These are phyloP conservation scores for Megaustenia siamemsis DNA, from an alignment of 2,888 invertebrate genomes.

Conservation along the genomic window DNA sequence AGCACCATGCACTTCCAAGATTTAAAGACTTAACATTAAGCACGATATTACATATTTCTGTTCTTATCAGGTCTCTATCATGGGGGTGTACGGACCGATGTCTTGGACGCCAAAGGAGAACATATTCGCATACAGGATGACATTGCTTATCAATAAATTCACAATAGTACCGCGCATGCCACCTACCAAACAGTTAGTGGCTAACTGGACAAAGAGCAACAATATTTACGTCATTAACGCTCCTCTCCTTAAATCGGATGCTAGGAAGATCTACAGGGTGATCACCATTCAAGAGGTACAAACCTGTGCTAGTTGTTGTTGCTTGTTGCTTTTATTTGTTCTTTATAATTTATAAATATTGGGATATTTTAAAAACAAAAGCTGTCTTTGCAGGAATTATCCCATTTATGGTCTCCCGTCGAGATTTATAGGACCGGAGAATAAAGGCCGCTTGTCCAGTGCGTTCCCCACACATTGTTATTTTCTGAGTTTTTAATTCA, in stretches of 20 bases:
- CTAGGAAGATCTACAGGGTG: conserved; percentile 87
- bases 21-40: too few relatives aligned
- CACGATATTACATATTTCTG: neutral
- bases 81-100: conserved; percentile 65
- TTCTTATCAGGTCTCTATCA: neutral
- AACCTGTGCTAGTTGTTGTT: too few relatives aligned
- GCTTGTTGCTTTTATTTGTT: too few relatives aligned
- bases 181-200: conserved; percentile 82
- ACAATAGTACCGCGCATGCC: conserved; percentile 57
- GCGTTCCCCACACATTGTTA: too few relatives aligned
- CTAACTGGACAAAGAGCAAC: conserved; percentile 85
- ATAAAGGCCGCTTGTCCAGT: too few relatives aligned
- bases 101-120: conserved; percentile 82
- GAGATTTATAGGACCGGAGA: too few relatives aligned
- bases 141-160: conserved; percentile 60
- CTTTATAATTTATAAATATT: too few relatives aligned
- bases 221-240: conserved; percentile 88
- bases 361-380: too few relatives aligned
- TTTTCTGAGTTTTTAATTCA: too few relatives aligned
- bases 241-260: conserved; percentile 59
- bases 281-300: conserved; percentile 88
- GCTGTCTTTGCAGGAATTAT: too few relatives aligned
- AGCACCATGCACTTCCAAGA: too few relatives aligned
- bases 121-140: conserved; percentile 60
- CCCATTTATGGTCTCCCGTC: too few relatives aligned